phyloP scores from a whole-genome alignment of 2,888 invertebrate species.

The Rhagonycha lutea region DNA sequence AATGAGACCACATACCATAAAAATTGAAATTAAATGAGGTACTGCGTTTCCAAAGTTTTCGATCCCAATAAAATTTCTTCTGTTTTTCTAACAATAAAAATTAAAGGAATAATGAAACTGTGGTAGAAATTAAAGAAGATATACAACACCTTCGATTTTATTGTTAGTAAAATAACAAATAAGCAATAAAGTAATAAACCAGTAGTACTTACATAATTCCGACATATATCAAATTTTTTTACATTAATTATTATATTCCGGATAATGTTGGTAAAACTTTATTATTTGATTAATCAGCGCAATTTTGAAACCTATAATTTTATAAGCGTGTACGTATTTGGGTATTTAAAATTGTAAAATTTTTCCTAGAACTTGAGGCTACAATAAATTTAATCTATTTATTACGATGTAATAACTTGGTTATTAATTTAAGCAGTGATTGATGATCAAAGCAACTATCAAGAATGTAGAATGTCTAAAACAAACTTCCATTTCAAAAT shows the following conservation, averaged over 20 bases:
- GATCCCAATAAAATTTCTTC: neutral
- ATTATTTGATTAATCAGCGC: neutral
- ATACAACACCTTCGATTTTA: neutral
- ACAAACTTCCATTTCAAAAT: neutral
- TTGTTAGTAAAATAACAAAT: neutral
- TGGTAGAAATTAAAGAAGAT: neutral
- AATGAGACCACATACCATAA: neutral
- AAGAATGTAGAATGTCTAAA: neutral
- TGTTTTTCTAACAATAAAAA: neutral
- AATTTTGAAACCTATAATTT: neutral
- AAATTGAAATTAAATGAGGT: neutral
- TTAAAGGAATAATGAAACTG: neutral
- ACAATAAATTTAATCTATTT: neutral
- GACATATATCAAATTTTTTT: neutral
- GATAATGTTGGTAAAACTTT: neutral
- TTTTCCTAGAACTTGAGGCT: neutral
- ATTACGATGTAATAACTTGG: neutral
- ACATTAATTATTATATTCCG: neutral
- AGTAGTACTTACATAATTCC: neutral
- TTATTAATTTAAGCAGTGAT: neutral
- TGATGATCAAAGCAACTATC: neutral
- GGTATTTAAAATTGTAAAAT: neutral
- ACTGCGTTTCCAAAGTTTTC: neutral
- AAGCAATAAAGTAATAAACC: neutral
- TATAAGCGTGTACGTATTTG: neutral